Evolutionary conservation across 2,113 vertebrate genomes (phyloP).

Genomic region (Pelodiscus sinensis): DNA sequence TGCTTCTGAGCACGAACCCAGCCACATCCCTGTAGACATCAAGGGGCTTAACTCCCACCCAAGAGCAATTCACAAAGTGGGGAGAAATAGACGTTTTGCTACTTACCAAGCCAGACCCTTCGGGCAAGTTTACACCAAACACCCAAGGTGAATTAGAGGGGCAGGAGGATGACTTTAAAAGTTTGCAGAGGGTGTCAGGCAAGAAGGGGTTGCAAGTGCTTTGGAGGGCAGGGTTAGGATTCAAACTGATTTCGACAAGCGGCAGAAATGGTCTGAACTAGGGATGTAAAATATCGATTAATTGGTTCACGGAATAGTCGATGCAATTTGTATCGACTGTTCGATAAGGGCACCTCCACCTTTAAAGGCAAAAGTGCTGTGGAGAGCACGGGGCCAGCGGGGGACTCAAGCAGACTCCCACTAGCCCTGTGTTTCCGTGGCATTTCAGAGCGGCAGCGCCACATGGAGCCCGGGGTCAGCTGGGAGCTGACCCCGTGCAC

Average conservation of each 20-base stretch:
- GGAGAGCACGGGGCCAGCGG: no score
- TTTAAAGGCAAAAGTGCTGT: no score
- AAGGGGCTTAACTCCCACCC: not conserved
- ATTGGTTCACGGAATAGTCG: no score
- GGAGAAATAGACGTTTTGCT: not conserved
- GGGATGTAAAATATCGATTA: not conserved
- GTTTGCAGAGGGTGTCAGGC: not conserved
- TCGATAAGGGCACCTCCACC: no score
- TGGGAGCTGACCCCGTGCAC: no score
- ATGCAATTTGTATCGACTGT: no score
- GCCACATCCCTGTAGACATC: no score
- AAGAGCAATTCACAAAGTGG: not conserved
- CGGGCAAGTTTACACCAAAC: not conserved
- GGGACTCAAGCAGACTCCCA: no score
- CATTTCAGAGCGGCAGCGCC: no score
- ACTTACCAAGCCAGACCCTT: not conserved
- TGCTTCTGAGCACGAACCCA: not conserved
- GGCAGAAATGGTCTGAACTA: not conserved
- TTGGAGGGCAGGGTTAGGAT: not conserved
- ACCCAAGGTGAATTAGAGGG: not conserved
- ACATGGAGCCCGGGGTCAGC: no score
- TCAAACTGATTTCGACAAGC: not conserved
- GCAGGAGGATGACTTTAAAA: not conserved
- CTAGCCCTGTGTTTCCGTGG: no score
- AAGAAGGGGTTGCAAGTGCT: not conserved